Conservation (phyloP, 2,113 vertebrate genomes). For the Ptilonorhynchus violaceus region DNA sequence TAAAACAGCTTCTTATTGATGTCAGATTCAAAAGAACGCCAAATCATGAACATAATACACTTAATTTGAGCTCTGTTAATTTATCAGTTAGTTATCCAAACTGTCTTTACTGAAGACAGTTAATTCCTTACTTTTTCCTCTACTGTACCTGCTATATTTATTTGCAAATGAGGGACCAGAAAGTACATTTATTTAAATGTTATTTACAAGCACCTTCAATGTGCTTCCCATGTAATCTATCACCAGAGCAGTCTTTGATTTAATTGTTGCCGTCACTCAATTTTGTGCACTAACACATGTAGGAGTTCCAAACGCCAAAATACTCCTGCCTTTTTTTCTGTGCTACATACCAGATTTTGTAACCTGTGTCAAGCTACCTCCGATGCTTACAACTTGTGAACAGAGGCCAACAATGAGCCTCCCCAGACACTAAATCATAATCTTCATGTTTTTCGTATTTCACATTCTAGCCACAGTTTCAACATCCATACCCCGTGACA, state of each 20-base stretch:
- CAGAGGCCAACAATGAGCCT: slow-evolving; percentile 74
- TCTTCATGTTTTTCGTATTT: slow-evolving; percentile 87
- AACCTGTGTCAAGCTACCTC: slow-evolving; percentile 60
- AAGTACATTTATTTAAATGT: not conserved
- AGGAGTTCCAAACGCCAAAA: not conserved
- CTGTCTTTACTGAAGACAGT: not conserved
- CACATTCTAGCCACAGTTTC: slow-evolving; percentile 87
- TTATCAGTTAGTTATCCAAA: not conserved
- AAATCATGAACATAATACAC: not conserved
- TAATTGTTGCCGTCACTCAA: slow-evolving; percentile 24
- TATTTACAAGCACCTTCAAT: slow-evolving; percentile 16
- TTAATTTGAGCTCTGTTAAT: not conserved
- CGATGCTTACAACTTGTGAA: slow-evolving; percentile 62
- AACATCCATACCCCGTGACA: slow-evolving; percentile 87
- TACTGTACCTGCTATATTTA: not conserved
- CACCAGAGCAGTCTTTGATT: not conserved
- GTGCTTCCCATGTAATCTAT: not conserved
- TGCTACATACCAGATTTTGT: slow-evolving; percentile 53
- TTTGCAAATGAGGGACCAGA: slow-evolving; percentile 49
- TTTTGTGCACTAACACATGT: slow-evolving; percentile 29
- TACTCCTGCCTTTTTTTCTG: slow-evolving; percentile 9
- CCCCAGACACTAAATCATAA: slow-evolving; percentile 87
- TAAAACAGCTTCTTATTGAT: not conserved
- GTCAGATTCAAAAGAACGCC: not conserved
- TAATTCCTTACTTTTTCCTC: not conserved